A percentile compares a stretch with the other conserved stretches of the same genome.
phyloP scores from a whole-genome alignment of 2,888 invertebrate species.

The Drosophila pegasa region DNA sequence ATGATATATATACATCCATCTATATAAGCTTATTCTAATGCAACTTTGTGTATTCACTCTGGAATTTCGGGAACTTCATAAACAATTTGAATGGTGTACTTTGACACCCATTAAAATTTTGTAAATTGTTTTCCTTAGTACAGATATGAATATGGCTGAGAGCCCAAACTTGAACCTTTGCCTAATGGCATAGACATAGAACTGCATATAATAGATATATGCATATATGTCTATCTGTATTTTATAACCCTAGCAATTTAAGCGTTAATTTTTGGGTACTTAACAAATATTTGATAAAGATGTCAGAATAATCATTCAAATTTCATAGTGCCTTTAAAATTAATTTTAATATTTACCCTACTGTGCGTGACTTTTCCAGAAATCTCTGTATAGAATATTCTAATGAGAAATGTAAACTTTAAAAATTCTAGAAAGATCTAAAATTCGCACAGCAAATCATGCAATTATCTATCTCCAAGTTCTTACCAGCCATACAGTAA shows the following conservation, averaged over 20 bases:
- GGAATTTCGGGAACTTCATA: neutral
- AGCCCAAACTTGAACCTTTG: neutral
- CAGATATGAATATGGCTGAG: neutral
- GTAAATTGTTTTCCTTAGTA: slow-evolving; percentile 2
- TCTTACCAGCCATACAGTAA: too few relatives aligned
- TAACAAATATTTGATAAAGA: neutral
- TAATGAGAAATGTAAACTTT: too few relatives aligned
- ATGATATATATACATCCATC: neutral
- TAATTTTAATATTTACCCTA: too few relatives aligned
- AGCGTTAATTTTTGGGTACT: neutral
- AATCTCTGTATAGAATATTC: too few relatives aligned
- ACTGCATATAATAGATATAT: neutral
- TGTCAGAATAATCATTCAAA: too few relatives aligned
- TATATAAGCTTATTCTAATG: too few relatives aligned
- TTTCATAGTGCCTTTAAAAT: neutral
- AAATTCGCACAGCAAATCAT: too few relatives aligned
- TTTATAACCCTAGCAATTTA: too few relatives aligned
- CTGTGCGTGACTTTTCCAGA: too few relatives aligned
- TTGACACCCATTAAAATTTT: neutral
- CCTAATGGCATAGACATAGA: neutral
- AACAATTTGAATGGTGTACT: neutral
- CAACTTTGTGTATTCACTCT: neutral
- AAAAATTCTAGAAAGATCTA: too few relatives aligned
- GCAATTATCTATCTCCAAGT: neutral
- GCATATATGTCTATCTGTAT: neutral